phyloP scores from a whole-genome alignment of 2,888 invertebrate genomes.

The Himalopsyche japonica region DNA sequence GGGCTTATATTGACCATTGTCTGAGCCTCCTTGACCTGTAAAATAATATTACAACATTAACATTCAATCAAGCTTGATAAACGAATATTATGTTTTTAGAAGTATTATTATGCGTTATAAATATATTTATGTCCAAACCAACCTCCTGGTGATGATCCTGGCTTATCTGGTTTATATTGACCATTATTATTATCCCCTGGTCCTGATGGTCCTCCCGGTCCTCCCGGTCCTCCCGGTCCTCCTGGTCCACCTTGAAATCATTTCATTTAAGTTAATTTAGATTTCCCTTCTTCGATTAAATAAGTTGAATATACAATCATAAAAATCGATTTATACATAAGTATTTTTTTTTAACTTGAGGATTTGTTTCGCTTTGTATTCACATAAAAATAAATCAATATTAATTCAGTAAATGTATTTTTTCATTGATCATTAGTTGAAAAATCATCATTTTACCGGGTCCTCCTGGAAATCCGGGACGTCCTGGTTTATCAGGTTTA shows the following conservation, averaged over 20 bases:
- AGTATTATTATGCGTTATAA: constrained; percentile 11
- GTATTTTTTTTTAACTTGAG: background rate
- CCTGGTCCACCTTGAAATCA: constrained; percentile 17
- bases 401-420: too few relatives aligned
- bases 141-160: constrained; percentile 39
- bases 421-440: background rate
- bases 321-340: background rate
- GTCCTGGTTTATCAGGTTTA: constrained; percentile 6
- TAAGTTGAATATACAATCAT: too few relatives aligned
- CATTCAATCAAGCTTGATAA: background rate
- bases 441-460: constrained; percentile 5
- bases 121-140: background rate
- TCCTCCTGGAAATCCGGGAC: constrained; percentile 5
- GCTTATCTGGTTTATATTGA: constrained; percentile 43
- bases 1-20: constrained; percentile 46
- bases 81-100: background rate
- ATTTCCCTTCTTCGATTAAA: too few relatives aligned
- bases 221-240: constrained; percentile 43
- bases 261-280: too few relatives aligned
- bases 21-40: constrained; percentile 58
- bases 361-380: too few relatives aligned
- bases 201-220: constrained; percentile 41
- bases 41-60: background rate
- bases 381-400: too few relatives aligned
- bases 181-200: constrained; percentile 43